These are phyloP conservation scores for Apotomis turbidana DNA, from an alignment of 2,888 invertebrate species.

Conservation along the genomic window DNA sequence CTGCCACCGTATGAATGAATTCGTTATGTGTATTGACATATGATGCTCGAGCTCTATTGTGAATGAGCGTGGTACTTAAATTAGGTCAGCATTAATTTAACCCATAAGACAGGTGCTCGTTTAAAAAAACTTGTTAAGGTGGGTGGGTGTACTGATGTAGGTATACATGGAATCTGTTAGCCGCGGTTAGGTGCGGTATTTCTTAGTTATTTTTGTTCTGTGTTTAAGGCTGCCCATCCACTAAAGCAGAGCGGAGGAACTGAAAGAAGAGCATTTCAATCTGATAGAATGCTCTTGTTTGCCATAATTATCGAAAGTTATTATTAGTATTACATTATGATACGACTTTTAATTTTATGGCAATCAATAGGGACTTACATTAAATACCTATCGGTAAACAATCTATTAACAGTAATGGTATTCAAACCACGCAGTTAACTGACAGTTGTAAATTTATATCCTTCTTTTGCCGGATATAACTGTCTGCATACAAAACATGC, in stretches of 20 bases:
- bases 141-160: too few species aligned
- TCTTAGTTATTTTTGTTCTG: too few species aligned
- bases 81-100: not conserved
- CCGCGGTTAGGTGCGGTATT: too few species aligned
- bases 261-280: too few species aligned
- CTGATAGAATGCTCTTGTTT: too few species aligned
- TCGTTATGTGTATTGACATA: constrained; percentile 26
- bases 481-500: constrained; percentile 13
- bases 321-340: too few species aligned
- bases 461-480: not conserved
- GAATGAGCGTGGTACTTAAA: not conserved
- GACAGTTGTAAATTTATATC: not conserved
- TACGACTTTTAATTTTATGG: too few species aligned
- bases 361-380: too few species aligned
- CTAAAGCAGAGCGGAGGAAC: too few species aligned
- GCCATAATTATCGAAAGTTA: too few species aligned
- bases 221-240: too few species aligned
- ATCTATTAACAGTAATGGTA: constrained; percentile 1
- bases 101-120: not conserved
- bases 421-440: not conserved
- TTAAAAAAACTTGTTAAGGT: not conserved
- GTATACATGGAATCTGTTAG: too few species aligned
- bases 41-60: not conserved
- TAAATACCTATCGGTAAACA: not conserved
- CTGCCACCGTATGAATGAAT: constrained; percentile 26